Conservation (phyloP, 2,113 vertebrate species). For the Hucho hucho region DNA sequence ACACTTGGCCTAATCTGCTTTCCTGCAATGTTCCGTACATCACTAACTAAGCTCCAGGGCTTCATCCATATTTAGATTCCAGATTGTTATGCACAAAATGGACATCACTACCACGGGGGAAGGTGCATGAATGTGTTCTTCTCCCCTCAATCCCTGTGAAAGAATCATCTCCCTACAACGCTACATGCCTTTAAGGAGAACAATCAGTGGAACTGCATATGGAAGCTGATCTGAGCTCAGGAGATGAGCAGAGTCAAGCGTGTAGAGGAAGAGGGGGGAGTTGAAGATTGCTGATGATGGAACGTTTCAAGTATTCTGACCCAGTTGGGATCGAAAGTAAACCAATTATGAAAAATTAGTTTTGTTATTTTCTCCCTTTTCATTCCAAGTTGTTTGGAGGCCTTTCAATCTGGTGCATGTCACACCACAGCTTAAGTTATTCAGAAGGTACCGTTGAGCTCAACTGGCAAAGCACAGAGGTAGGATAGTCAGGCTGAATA, state of each 20-base stretch:
- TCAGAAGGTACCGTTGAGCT: slow-evolving; percentile 11
- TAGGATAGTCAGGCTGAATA: background rate
- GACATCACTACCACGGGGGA: slow-evolving; percentile 26
- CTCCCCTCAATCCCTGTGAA: slow-evolving; percentile 8
- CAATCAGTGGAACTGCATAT: slow-evolving; percentile 10
- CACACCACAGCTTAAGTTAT: slow-evolving; percentile 13
- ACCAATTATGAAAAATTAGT: slow-evolving; percentile 12
- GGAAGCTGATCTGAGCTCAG: background rate
- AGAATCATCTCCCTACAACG: slow-evolving; percentile 54
- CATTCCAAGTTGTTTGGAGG: slow-evolving; percentile 5
- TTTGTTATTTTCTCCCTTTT: background rate
- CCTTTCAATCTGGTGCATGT: slow-evolving; percentile 32
- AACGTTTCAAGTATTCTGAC: slow-evolving; percentile 26
- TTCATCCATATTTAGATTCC: slow-evolving; percentile 45
- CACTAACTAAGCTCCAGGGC: slow-evolving; percentile 42
- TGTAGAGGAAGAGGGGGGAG: background rate
- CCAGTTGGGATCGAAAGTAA: slow-evolving; percentile 12
- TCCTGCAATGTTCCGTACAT: slow-evolving; percentile 53
- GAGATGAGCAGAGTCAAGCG: slow-evolving; percentile 4
- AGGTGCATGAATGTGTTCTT: slow-evolving; percentile 21
- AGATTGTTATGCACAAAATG: slow-evolving; percentile 46
- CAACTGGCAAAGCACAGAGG: slow-evolving; percentile 16
- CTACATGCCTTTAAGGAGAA: slow-evolving; percentile 41
- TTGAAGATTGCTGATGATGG: slow-evolving; percentile 6
- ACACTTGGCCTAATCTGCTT: slow-evolving; percentile 52